phyloP scores from a whole-genome alignment of 2,797 vertebrate species.

The Hoplostethus mediterraneus region DNA sequence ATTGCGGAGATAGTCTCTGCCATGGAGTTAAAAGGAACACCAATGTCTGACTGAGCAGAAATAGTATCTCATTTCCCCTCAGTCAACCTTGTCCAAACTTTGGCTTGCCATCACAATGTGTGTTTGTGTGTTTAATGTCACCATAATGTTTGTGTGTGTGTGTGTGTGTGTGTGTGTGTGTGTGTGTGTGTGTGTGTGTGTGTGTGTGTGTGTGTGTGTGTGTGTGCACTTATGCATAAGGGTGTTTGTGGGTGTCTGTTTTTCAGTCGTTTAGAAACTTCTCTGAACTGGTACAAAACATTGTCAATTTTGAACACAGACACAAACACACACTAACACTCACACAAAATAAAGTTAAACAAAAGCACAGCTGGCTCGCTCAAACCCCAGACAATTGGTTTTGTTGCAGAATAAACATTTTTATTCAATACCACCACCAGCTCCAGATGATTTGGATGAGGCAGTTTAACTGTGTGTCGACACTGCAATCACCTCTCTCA shows the following conservation, averaged over 20 bases:
- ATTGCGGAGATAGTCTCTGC: constrained; percentile 75
- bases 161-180: constrained; percentile 33
- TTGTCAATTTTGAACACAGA: constrained; percentile 63
- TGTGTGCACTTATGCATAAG: constrained; percentile 11
- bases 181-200: neutral
- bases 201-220: constrained; percentile 28
- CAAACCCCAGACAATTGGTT: constrained; percentile 73
- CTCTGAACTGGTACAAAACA: constrained; percentile 70
- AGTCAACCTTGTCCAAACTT: constrained; percentile 79
- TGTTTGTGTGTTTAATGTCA: neutral
- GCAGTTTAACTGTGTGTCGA: constrained; percentile 58
- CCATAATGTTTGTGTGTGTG: neutral
- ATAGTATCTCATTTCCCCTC: constrained; percentile 70
- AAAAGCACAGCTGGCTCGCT: constrained; percentile 75
- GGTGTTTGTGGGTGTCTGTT: constrained; percentile 27
- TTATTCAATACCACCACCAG: constrained; percentile 63
- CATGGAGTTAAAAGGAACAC: constrained; percentile 68
- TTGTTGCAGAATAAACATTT: constrained; percentile 73
- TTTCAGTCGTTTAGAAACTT: constrained; percentile 53
- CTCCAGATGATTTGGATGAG: constrained; percentile 65
- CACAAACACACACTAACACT: constrained; percentile 7
- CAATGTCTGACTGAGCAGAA: constrained; percentile 77
- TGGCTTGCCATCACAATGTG: constrained; percentile 35
- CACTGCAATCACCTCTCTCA: constrained; percentile 59
- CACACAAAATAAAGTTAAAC: constrained; percentile 64